Conservation (phyloP, 2,888 invertebrate genomes). For the Eupsilia transversa region DNA sequence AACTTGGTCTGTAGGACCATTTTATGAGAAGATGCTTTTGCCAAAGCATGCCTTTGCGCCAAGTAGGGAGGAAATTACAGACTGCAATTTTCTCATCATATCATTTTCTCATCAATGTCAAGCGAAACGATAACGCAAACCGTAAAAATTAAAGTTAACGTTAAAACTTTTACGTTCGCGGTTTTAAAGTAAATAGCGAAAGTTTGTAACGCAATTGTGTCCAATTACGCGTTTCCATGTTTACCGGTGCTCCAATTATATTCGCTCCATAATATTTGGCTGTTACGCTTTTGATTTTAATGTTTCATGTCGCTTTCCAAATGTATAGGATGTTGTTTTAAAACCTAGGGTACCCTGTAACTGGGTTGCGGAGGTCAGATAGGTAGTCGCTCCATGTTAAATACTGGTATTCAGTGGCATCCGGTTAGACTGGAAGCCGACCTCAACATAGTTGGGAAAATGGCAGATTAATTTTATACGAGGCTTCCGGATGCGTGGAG, state of each 20-base stretch:
- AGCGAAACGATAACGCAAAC: conserved; percentile 46
- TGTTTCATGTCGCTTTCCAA: conserved; percentile 60
- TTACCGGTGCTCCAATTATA: conserved; percentile 51
- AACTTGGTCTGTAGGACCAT: not conserved
- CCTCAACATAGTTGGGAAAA: not conserved
- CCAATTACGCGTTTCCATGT: conserved; percentile 60
- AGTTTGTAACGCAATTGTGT: conserved; percentile 59
- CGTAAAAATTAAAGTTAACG: conserved; percentile 38
- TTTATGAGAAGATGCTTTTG: not conserved
- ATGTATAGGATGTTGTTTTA: conserved; percentile 41
- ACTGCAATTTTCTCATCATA: not conserved
- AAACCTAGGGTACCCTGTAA: not conserved
- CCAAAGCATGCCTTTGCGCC: not conserved
- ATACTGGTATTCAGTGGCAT: not conserved
- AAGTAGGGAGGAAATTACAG: not conserved
- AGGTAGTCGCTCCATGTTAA: not conserved
- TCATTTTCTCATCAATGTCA: not conserved
- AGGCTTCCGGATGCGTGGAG: not conserved
- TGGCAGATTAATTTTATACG: too few species aligned
- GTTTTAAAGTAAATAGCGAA: conserved; percentile 63
- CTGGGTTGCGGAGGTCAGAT: not conserved
- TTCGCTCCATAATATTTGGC: conserved; percentile 59
- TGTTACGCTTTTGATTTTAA: conserved; percentile 66
- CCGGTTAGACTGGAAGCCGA: not conserved
- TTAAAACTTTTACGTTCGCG: conserved; percentile 55